Conservation (phyloP, 2,113 vertebrate species). For the Oryzias celebensis region DNA sequence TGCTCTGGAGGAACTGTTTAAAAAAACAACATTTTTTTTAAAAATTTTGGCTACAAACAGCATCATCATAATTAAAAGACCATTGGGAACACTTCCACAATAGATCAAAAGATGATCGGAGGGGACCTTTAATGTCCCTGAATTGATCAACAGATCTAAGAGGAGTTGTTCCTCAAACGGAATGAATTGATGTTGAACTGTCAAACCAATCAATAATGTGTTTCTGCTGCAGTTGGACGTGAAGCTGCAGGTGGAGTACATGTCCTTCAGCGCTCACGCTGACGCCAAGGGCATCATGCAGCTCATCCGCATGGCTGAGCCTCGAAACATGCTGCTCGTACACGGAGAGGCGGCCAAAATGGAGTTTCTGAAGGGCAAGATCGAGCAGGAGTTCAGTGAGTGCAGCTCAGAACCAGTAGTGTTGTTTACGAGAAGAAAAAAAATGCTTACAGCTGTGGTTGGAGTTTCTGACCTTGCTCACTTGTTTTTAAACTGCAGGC, state of each 20-base stretch:
- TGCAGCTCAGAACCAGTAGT: not conserved
- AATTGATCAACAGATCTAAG: too few species aligned
- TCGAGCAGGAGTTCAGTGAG: slow-evolving; percentile 94
- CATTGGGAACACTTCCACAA: too few species aligned
- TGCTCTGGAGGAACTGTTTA: too few species aligned
- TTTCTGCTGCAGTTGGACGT: slow-evolving; percentile 84
- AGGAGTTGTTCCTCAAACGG: too few species aligned
- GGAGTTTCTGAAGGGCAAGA: slow-evolving; percentile 97
- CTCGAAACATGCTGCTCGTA: slow-evolving; percentile 87
- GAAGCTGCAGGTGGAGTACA: slow-evolving; percentile 99
- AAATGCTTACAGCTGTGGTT: not conserved
- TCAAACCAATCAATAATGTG: not conserved
- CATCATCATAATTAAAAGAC: too few species aligned
- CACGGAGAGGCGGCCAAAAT: slow-evolving; percentile 96
- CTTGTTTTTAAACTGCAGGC: slow-evolving; percentile 66
- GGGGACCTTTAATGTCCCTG: too few species aligned
- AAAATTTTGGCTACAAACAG: too few species aligned
- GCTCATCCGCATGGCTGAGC: slow-evolving; percentile 95
- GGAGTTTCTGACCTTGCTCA: not conserved
- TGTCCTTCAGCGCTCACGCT: slow-evolving; percentile 96
- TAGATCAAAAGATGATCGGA: too few species aligned
- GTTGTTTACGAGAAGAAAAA: not conserved
- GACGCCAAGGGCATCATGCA: slow-evolving; percentile 99
- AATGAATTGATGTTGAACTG: too few species aligned
- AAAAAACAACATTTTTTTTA: too few species aligned